Base-by-base conservation (phyloP, 1,140 invertebrate species). In the Leptinotarsa undecemlineata region DNA sequence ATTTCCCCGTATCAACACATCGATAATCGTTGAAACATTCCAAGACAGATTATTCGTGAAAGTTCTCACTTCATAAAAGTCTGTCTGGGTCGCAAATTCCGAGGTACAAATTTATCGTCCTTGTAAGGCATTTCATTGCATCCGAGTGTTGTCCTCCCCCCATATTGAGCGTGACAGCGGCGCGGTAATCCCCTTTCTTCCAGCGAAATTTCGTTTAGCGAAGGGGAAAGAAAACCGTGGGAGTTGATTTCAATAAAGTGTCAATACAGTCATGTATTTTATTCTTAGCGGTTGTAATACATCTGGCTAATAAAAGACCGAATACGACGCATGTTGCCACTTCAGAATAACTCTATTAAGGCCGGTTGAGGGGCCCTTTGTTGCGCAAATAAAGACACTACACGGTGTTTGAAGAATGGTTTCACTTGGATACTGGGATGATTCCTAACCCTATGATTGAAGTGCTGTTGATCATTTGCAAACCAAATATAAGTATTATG, bases 211-310 rank as follows among this genome's bases (percentile, higher is more conserved):
- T 19, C 15, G 51, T 57, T 57, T 57, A 23, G 62, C 14, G 21
- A 26, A 21, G 19, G 62, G 62, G 20, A 26, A 64, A 64, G 62
- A 64, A 64, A 26, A 26, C 62, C 62, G 20, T 64, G 19, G 62
- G 62, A 64, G 62, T 21, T 64, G 62, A 64, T 64, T 64, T 64
- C 62, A 64, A 64, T 64, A 26, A 64, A 64, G 62, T 64, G 62
- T 64, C 62, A 26, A 64, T 64, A 26, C 11, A 64, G 62, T 64
- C 60, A 61, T 61, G 60, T 61, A 20, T 61, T 61, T n/a, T 14
- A 61, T 61, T 61, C 19, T 64, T 69, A 19, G 67, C 19, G 48
- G 67, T 69, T 69, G 23, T 48, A 68, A 74, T 62, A 47, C 57
- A 68, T 68, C 62, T 68, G 60, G 21, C 60, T 48, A 64, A 64